These are phyloP conservation scores for Castor canadensis DNA, from an alignment of 2,113 vertebrate species.

Conservation along the genomic window DNA sequence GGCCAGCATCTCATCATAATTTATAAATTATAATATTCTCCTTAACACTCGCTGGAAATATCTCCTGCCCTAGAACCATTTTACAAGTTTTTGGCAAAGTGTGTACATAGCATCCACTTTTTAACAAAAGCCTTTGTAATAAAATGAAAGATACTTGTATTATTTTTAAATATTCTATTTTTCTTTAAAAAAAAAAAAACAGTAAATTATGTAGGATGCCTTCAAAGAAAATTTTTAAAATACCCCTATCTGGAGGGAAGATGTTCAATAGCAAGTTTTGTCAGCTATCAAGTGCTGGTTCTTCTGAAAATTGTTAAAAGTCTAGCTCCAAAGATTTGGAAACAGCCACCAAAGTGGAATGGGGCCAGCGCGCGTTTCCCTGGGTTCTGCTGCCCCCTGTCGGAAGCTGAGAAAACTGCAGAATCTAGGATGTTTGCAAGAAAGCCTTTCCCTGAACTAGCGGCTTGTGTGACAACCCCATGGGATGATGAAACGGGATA, in stretches of 20 bases:
- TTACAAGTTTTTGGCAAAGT: background rate
- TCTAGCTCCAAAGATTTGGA: too few relatives aligned
- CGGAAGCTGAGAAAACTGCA: background rate
- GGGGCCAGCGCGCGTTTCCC: background rate
- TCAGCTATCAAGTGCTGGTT: background rate
- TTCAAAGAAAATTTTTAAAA: background rate
- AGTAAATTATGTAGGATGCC: background rate
- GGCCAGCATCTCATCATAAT: background rate
- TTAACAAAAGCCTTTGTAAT: too few relatives aligned
- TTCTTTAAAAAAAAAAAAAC: background rate
- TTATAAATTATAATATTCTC: background rate
- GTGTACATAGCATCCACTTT: too few relatives aligned
- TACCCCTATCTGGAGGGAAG: background rate
- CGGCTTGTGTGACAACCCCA: background rate
- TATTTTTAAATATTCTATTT: too few relatives aligned
- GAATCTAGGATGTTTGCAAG: background rate
- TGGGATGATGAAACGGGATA: background rate
- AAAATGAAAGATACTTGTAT: too few relatives aligned
- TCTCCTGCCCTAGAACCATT: background rate
- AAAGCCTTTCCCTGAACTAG: background rate
- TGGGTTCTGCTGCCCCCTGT: constrained; percentile 44
- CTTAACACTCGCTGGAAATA: background rate
- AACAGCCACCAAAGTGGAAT: background rate
- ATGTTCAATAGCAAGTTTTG: background rate
- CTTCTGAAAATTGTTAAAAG: background rate